Evolutionary conservation across 2,797 vertebrate genomes (phyloP), one percentile per base, ranked within the genome.

Genomic region (Ambastaia sidthimunki): DNA sequence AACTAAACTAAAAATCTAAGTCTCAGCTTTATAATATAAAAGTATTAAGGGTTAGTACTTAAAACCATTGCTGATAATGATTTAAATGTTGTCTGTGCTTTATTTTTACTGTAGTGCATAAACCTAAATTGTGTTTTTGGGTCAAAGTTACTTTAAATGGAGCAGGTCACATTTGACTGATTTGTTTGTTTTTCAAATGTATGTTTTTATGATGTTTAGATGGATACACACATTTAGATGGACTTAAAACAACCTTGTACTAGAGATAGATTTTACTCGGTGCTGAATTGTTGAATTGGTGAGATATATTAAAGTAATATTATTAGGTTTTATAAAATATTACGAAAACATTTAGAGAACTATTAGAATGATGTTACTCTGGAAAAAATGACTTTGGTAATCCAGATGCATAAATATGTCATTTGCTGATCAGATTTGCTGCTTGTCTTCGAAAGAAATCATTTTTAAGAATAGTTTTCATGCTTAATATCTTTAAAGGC

Each of bases 401-500:
- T 4, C 12, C 12, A 59, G 13, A 25, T 13, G 55, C 23, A 25
- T 23, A 13, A 23, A 37, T 37, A 34, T 44, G 2, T 60, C 25
- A 48, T 50, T 50, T 62, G 7, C 67, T 62, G 41, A 78, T 62
- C 10, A 7, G 15, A 70, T 21, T 48, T 62, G 7, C 7, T 0
- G 9, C 55, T 50, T 13, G 18, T 2, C 18, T 71, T 19, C 11
- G n/a, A 23, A 7, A 71, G 0, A 34, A 37, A 15, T 9, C 6
- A 47, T 28, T 67, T 68, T 68, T 19, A 28, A 13, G 18, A 69
- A 60, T 7, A n/a, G 21, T 70, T 78, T n/a, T 70, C 9, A 15
- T 18, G 62, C 48, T 28, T 62, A 44, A 78, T 80, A 71, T 55
- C 3, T 6, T 74, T 25, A 74, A 78, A 74, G 74, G 83, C 69